Base-by-base conservation (phyloP, 2,113 vertebrate genomes). In the Loxodonta africana region DNA sequence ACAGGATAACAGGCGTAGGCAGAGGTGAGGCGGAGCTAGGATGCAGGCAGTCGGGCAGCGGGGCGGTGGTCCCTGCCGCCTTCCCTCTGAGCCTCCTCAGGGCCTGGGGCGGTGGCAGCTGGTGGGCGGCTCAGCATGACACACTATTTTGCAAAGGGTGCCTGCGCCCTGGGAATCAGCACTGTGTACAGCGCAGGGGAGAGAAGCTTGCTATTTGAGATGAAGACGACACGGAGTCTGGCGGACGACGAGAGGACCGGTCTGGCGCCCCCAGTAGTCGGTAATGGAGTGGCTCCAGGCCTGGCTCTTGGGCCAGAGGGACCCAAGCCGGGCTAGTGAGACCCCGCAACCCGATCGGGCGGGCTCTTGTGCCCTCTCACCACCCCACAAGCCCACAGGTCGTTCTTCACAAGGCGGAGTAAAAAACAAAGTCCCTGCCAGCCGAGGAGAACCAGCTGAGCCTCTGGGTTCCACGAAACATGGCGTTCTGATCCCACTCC, bases 381-480 rank as follows among this genome's bases (percentile, higher is more conserved):
- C 30, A 5, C 63, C 44, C 95, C 30, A 25, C 2, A 69, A 69
- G 41, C 44, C 86, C 91, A 65, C 93, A 95, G 81, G 95, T 73
- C 87, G 57, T 73, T 81, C 71, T 37, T 28, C 30, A 46, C 51
- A 18, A 4, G 8, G 10, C 4, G 0, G 1, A 53, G 74, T 63
- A 20, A 33, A 73, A 69, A n/a, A 21, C 46, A 65, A 65, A 77
- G 80, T 30, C 62, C 92, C 76, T 60, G 89, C 74, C 76, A 46
- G 9, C 15, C 0, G 67, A 95, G 37, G 63, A 94, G 73, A 17
- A 48, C 33, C 2, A 0, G 44, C n/a, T 2, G 0, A 28, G 14
- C 12, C 86, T 91, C 44, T 44, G n/a, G 37, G 25, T 73, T 53
- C 41, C 69, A 26, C 0, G 21, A 51, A 85, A 44, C 10, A 30